A percentile compares a stretch with the other conserved stretches of the same genome.
Evolutionary conservation across 2,113 vertebrate species (phyloP).

Genomic region (Oreotrochilus melanogaster): DNA sequence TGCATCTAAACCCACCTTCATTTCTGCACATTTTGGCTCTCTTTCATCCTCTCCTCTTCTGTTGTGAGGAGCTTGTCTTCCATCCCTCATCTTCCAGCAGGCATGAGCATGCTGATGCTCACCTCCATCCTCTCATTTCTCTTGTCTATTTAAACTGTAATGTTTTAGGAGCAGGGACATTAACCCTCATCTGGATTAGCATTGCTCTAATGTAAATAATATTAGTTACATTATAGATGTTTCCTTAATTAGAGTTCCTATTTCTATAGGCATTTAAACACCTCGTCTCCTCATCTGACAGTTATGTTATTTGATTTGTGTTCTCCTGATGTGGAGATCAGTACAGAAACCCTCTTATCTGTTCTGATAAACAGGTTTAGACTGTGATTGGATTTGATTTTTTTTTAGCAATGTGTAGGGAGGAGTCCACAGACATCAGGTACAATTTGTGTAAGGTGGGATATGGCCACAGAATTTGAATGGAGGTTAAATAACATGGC

Average conservation of each 20-base stretch:
- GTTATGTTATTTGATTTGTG: conserved; percentile 67
- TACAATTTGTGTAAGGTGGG: neutral
- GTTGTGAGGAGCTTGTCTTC: neutral
- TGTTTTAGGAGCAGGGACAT: conserved; percentile 70
- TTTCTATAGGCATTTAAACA: conserved; percentile 72
- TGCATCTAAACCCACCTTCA: conserved; percentile 5
- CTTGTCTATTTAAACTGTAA: conserved; percentile 64
- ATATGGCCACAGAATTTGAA: neutral
- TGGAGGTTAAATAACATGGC: neutral
- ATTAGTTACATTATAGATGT: conserved; percentile 75
- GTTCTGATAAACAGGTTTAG: conserved; percentile 1
- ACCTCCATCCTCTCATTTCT: conserved; percentile 1
- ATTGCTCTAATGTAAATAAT: conserved; percentile 64
- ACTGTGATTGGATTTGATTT: conserved; percentile 42
- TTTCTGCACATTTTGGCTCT: neutral
- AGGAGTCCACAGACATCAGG: neutral
- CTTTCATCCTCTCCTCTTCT: neutral
- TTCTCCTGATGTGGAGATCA: conserved; percentile 40
- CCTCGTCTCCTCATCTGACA: conserved; percentile 50
- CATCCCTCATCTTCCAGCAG: neutral
- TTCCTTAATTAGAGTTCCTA: conserved; percentile 68
- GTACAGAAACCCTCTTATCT: conserved; percentile 49
- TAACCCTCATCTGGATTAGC: conserved; percentile 63
- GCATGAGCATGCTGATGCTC: conserved; percentile 1
- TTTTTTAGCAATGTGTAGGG: conserved; percentile 6